Evolutionary conservation across 2,888 invertebrate species (phyloP).

Genomic region (Coremacera marginata): DNA sequence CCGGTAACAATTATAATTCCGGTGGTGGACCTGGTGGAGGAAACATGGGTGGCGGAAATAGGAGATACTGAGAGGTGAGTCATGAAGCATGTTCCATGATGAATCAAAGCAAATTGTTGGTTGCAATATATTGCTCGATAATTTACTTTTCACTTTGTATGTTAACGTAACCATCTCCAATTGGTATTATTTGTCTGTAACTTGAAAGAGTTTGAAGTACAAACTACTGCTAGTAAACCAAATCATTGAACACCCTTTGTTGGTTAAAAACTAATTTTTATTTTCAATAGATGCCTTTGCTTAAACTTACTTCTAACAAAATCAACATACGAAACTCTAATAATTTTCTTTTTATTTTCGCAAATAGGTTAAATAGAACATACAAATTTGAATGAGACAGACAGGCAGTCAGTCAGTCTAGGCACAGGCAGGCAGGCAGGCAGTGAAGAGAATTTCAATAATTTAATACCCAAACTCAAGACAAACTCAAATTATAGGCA

Average conservation of each 20-base stretch:
- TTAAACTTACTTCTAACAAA: conserved; percentile 32
- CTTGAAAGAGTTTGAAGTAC: too few relatives aligned
- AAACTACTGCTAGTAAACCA: neutral
- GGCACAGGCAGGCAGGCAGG: conserved; percentile 58
- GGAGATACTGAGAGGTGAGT: conserved; percentile 64
- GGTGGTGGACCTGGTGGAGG: conserved; percentile 58
- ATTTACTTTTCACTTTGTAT: neutral
- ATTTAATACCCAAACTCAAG: conserved; percentile 4
- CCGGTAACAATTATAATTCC: conserved; percentile 62
- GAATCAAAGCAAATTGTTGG: neutral
- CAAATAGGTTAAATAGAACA: conserved; percentile 65
- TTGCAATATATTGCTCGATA: neutral
- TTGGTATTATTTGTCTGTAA: too few relatives aligned
- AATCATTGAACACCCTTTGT: neutral
- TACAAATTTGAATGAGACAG: conserved; percentile 59
- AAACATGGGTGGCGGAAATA: conserved; percentile 62
- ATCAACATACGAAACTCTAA: conserved; percentile 50
- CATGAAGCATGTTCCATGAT: neutral
- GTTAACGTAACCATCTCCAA: neutral
- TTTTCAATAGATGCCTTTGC: conserved; percentile 37
- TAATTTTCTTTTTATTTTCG: conserved; percentile 63
- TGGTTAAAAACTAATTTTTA: neutral
- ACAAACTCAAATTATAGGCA: neutral
- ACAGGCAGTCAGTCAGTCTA: conserved; percentile 56
- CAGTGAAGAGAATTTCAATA: conserved; percentile 39